Percentiles rank a stretch among this genome's conserved stretches.
These are phyloP conservation scores for Oreochromis tanganicae DNA, from an alignment of 2,113 vertebrate genomes.

Conservation along the genomic window DNA sequence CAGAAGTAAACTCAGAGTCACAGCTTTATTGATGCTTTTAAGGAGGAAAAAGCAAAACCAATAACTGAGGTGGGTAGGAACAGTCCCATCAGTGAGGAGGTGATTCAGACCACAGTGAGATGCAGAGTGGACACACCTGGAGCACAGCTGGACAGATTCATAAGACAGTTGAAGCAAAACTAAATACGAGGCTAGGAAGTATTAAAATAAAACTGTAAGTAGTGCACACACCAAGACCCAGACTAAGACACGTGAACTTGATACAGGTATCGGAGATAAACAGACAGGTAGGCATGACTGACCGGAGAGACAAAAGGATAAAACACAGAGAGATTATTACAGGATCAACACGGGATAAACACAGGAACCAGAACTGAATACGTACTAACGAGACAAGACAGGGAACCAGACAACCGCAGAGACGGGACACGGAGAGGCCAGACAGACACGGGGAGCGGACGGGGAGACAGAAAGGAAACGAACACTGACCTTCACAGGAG, in stretches of 20 bases:
- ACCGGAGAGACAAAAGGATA: background rate
- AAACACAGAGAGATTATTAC: background rate
- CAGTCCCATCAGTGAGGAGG: background rate
- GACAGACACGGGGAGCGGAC: background rate
- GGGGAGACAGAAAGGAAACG: background rate
- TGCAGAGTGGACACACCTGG: background rate
- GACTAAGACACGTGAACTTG: background rate
- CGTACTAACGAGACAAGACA: background rate
- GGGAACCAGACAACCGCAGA: background rate
- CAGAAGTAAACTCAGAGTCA: background rate
- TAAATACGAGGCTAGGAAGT: background rate
- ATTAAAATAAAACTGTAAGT: background rate
- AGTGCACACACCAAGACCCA: background rate
- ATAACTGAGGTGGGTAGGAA: background rate
- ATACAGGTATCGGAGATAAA: background rate
- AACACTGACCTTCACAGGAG: background rate
- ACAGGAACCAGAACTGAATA: background rate
- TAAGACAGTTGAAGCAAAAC: background rate
- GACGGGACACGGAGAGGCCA: background rate
- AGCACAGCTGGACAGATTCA: background rate
- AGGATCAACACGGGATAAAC: background rate
- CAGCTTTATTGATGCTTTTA: background rate
- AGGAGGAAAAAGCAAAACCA: background rate
- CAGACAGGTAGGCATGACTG: background rate
- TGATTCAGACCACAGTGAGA: background rate